Evolutionary conservation across 1,140 invertebrate genomes (phyloP).

Genomic region (Ceratosolen solmsi): DNA sequence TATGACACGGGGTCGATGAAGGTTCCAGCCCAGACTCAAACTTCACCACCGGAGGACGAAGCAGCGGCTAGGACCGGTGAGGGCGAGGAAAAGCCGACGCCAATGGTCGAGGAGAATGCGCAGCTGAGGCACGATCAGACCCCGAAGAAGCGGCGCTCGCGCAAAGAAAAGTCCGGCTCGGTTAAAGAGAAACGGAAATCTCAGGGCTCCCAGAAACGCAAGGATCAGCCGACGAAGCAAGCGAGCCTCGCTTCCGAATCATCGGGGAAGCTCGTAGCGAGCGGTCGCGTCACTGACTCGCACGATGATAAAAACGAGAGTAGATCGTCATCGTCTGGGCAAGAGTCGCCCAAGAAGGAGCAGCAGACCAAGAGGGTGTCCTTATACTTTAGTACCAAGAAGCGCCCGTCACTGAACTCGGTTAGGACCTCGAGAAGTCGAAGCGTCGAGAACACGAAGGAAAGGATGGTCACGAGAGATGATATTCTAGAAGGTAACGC

Average conservation of each 20-base stretch:
- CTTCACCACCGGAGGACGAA: slow-evolving; percentile 59
- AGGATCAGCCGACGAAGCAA: slow-evolving; percentile 61
- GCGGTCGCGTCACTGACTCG: slow-evolving; percentile 44
- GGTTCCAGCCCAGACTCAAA: slow-evolving; percentile 65
- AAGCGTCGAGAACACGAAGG: slow-evolving; percentile 60
- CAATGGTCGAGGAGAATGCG: neutral
- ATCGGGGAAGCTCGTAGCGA: slow-evolving; percentile 41
- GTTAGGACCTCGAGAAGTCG: slow-evolving; percentile 61
- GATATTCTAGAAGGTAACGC: slow-evolving; percentile 61
- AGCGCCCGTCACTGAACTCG: slow-evolving; percentile 63
- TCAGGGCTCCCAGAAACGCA: slow-evolving; percentile 49
- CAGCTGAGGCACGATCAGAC: slow-evolving; percentile 31
- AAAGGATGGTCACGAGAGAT: slow-evolving; percentile 52
- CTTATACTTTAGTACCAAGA: slow-evolving; percentile 62
- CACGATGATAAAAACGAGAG: slow-evolving; percentile 67
- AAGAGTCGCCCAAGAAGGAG: slow-evolving; percentile 68
- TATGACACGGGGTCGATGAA: slow-evolving; percentile 60
- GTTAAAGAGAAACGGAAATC: slow-evolving; percentile 28
- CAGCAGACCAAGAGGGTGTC: slow-evolving; percentile 59
- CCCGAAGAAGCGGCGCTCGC: slow-evolving; percentile 38
- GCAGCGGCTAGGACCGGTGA: neutral
- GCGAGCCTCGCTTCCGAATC: slow-evolving; percentile 55
- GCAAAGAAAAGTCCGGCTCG: slow-evolving; percentile 42
- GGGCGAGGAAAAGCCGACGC: neutral
- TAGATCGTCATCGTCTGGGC: slow-evolving; percentile 69